Evolutionary conservation across 2,113 vertebrate genomes (phyloP).

Genomic region (Nesoenas mayeri): DNA sequence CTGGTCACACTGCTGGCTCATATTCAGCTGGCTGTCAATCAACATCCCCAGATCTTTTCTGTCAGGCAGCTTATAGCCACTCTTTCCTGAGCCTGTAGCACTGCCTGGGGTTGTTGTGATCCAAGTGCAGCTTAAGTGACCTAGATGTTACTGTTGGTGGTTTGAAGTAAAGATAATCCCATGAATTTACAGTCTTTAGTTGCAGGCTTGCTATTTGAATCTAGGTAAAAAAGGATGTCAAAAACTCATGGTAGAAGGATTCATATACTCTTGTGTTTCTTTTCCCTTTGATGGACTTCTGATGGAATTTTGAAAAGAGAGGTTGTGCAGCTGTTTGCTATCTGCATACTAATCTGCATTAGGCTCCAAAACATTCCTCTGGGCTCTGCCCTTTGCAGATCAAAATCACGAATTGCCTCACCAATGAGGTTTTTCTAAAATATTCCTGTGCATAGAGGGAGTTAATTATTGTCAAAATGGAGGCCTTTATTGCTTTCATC

Average conservation of each 20-base stretch:
- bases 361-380: not conserved
- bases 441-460: not conserved
- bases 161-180: not conserved
- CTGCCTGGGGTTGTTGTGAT: no score
- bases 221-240: not conserved
- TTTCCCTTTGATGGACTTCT: not conserved
- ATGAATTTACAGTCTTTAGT: not conserved
- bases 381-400: not conserved
- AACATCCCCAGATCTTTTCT: no score
- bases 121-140: not conserved
- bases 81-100: no score
- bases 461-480: not conserved
- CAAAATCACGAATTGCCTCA: not conserved
- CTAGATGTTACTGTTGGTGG: not conserved
- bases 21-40: no score
- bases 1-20: no score
- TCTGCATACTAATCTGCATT: not conserved
- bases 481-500: not conserved
- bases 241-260: not conserved
- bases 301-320: not conserved
- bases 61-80: no score
- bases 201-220: not conserved
- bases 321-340: not conserved
- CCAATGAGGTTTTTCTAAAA: not conserved
- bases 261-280: not conserved